These are phyloP conservation scores for Thymelicus acteon DNA, from an alignment of 2,888 invertebrate species.

Conservation along the genomic window DNA sequence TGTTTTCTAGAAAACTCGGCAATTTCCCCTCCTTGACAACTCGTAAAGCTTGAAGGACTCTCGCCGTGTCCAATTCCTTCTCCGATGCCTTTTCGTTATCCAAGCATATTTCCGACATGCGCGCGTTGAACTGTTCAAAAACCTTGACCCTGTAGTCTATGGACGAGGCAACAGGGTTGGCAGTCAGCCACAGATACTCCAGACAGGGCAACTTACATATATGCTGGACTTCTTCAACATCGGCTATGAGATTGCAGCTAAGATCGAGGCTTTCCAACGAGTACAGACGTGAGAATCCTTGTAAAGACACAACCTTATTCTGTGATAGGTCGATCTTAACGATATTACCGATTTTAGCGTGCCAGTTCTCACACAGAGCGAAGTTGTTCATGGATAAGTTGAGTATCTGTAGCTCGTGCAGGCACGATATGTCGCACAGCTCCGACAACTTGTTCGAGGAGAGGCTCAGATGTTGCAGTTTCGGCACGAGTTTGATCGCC, in stretches of 20 bases:
- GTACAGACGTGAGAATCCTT: conserved; percentile 92
- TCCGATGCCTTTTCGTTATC: conserved; percentile 95
- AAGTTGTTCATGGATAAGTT: conserved; percentile 93
- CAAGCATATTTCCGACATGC: conserved; percentile 92
- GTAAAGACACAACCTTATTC: conserved; percentile 90
- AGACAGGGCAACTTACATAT: conserved; percentile 93
- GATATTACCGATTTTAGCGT: conserved; percentile 94
- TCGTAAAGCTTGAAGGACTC: conserved; percentile 94
- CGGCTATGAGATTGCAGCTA: conserved; percentile 92
- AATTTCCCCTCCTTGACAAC: conserved; percentile 89
- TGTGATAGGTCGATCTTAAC: conserved; percentile 93
- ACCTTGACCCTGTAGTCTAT: conserved; percentile 96
- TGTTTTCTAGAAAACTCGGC: conserved; percentile 82
- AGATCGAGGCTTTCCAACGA: conserved; percentile 94
- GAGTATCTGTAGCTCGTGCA: conserved; percentile 90
- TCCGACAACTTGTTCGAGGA: conserved; percentile 91
- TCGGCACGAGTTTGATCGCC: conserved; percentile 90
- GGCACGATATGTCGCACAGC: conserved; percentile 90
- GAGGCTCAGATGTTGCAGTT: conserved; percentile 88
- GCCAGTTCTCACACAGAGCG: conserved; percentile 89
- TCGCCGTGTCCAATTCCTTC: conserved; percentile 95
- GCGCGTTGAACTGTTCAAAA: conserved; percentile 92
- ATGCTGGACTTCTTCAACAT: conserved; percentile 92
- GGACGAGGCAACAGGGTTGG: conserved; percentile 94
- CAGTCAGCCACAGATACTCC: conserved; percentile 93